Evolutionary conservation across 2,888 invertebrate species (phyloP).

Genomic region (Tinea semifulvella): DNA sequence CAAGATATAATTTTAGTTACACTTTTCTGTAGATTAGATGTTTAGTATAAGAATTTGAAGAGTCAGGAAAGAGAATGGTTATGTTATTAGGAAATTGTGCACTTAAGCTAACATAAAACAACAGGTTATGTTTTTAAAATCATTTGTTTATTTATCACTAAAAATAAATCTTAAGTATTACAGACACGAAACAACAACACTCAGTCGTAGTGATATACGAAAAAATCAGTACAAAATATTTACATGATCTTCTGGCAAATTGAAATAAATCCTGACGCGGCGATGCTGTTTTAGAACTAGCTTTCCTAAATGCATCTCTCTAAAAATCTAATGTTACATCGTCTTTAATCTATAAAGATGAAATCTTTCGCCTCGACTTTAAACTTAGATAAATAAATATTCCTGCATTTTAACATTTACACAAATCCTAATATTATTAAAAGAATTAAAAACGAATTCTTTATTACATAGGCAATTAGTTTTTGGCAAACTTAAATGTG

Average conservation of each 20-base stretch:
- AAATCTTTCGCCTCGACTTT: conserved; percentile 1
- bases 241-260: conserved; percentile 38
- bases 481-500: conserved; percentile 10
- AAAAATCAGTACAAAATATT: conserved; percentile 54
- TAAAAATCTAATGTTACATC: conserved; percentile 5
- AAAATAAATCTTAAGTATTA: conserved; percentile 64
- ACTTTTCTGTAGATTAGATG: neutral
- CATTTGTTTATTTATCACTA: conserved; percentile 65
- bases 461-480: conserved; percentile 1
- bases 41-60: conserved; percentile 10
- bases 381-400: conserved; percentile 11
- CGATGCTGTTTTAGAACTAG: conserved; percentile 31
- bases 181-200: conserved; percentile 64
- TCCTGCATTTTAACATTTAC: conserved; percentile 9
- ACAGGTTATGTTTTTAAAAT: conserved; percentile 8
- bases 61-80: neutral
- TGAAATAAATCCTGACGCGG: conserved; percentile 5
- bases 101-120: conserved; percentile 12
- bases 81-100: conserved; percentile 12
- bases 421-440: conserved; percentile 9
- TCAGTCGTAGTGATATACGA: conserved; percentile 51
- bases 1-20: neutral
- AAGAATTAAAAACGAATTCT: conserved; percentile 1
- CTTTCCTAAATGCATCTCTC: conserved; percentile 50
- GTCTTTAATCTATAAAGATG: neutral